A percentile compares a stretch with the other conserved stretches of the same genome.
These are phyloP conservation scores for Siniperca knerii DNA, from an alignment of 2,113 vertebrate genomes.

Conservation along the genomic window DNA sequence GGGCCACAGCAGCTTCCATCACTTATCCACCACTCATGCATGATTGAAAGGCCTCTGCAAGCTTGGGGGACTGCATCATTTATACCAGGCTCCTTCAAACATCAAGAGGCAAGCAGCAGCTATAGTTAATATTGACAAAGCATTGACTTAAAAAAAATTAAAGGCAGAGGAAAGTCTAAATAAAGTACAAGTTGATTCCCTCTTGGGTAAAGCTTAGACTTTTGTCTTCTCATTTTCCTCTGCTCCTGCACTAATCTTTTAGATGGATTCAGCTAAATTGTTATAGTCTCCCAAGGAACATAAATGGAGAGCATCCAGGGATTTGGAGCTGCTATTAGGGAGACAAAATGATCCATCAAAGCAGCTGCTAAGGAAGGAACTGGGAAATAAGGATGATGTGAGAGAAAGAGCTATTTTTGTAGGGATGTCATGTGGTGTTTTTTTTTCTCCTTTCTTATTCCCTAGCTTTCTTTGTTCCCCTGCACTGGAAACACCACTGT, in stretches of 20 bases:
- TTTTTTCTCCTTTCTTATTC: slow-evolving; percentile 14
- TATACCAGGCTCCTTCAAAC: slow-evolving; percentile 70
- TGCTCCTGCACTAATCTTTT: slow-evolving; percentile 68
- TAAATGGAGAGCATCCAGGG: slow-evolving; percentile 75
- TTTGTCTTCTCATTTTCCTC: slow-evolving; percentile 52
- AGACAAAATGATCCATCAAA: slow-evolving; percentile 82
- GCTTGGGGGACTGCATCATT: slow-evolving; percentile 74
- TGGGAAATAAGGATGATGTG: slow-evolving; percentile 68
- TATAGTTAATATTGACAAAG: slow-evolving; percentile 81
- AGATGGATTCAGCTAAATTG: slow-evolving; percentile 75
- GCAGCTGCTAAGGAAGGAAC: slow-evolving; percentile 74
- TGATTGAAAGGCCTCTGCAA: slow-evolving; percentile 81
- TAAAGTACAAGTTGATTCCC: slow-evolving; percentile 68
- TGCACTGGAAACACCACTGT: slow-evolving; percentile 29
- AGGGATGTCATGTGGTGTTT: slow-evolving; percentile 39
- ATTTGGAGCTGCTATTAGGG: slow-evolving; percentile 78
- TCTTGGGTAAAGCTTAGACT: slow-evolving; percentile 62
- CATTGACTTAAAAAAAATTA: slow-evolving; percentile 44
- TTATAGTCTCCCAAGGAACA: slow-evolving; percentile 75
- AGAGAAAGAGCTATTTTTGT: slow-evolving; percentile 76
- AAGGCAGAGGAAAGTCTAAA: slow-evolving; percentile 66
- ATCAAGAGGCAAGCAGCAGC: slow-evolving; percentile 64
- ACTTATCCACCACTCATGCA: slow-evolving; percentile 82
- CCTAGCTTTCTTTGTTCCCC: slow-evolving; percentile 15
- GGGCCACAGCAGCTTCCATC: slow-evolving; percentile 74